Conservation (phyloP, 2,113 vertebrate species). For the Daubentonia madagascariensis region DNA sequence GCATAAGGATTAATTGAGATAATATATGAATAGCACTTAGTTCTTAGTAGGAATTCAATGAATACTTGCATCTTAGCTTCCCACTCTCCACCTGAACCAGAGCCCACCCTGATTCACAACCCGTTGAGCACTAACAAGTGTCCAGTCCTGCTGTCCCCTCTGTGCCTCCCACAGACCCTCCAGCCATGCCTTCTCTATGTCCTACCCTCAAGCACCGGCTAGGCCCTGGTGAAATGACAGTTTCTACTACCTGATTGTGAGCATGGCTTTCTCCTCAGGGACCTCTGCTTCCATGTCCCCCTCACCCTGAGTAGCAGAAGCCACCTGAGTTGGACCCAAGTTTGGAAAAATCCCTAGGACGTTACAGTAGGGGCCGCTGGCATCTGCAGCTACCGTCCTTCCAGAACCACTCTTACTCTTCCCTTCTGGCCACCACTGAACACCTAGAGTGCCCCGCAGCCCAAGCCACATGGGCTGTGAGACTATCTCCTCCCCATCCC, state of each 20-base stretch:
- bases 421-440: not conserved
- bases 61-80: not conserved
- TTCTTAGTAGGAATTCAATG: not conserved
- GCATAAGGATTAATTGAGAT: not conserved
- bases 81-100: not conserved
- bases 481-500: not conserved
- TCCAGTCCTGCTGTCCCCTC: not conserved
- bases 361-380: not conserved
- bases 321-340: not conserved
- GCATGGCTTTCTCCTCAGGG: not conserved
- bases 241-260: not conserved
- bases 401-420: not conserved
- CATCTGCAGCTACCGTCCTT: not conserved
- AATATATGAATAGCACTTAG: not conserved
- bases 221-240: not conserved
- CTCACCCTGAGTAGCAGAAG: not conserved
- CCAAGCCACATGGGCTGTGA: not conserved
- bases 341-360: not conserved
- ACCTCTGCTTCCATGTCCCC: not conserved
- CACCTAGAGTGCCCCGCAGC: fast-evolving
- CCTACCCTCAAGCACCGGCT: not conserved
- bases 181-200: no score
- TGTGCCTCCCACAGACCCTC: not conserved
- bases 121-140: no score
- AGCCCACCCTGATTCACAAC: not conserved